Evolutionary conservation across 1,140 invertebrate genomes (phyloP), one percentile per base, ranked within the genome.

Genomic region (Eupristina koningsbergeri): DNA sequence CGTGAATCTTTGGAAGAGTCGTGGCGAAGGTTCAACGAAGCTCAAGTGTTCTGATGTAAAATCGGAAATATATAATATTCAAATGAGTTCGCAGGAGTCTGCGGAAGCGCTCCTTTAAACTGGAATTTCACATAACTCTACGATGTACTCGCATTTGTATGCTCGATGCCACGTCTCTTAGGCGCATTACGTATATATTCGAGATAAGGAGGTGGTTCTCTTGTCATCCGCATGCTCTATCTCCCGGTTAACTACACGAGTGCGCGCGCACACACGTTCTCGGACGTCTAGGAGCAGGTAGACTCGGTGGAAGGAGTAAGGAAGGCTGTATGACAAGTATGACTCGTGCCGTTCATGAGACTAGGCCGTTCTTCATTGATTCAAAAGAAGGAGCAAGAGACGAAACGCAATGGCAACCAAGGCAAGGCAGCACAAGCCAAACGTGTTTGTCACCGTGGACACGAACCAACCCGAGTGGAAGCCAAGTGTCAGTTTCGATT

Each of bases 321-420:
- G 45, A 13, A 74, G 75, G 47, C 75, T 34, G 75, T 61, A 85
- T 67, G 81, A 86, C 84, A 85, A 86, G 73, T 69, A 77, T 83
- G 85, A 87, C 86, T 81, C 71, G 81, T 82, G 81, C 83, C 83
- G 85, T 61, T 85, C 86, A 85, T 87, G 85, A 87, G 86, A 81
- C 85, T 85, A 86, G 67, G 83, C 58, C 53, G 15, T 71, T 77
- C 47, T 83, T 85, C 85, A 87, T 86, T 86, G 81, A 85, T 81
- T n/a, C n/a, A n/a, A n/a, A n/a, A 75, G 80, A 84, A 73, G n/a
- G 69, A 80, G 71, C 58, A 45, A n/a, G 26, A 63, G n/a, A 58
- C n/a, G n/a, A n/a, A n/a, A 9, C 19, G n/a, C 76, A 64, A 36
- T 78, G 76, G 58, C 36, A 64, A 61, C 31, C 50, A 6, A 31